A percentile compares a stretch with the other conserved stretches of the same genome.
Evolutionary conservation across 2,797 vertebrate species (phyloP).

Genomic region (Notoglanidium macrostoma): DNA sequence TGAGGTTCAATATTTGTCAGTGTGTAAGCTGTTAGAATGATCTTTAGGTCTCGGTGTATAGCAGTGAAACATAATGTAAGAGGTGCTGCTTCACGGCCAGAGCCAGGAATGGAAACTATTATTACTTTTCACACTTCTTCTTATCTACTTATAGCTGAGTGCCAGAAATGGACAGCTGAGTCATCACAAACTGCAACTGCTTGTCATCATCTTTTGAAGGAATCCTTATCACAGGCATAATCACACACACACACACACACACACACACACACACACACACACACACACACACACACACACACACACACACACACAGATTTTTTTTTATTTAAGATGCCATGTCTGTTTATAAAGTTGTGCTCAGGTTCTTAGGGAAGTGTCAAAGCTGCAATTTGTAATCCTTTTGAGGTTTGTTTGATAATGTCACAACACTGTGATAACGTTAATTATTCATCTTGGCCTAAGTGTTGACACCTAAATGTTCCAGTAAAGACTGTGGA

Average conservation of each 20-base stretch:
- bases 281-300: not conserved
- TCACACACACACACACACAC: not conserved
- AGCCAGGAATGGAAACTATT: constrained; percentile 40
- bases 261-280: not conserved
- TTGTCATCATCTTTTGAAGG: constrained; percentile 25
- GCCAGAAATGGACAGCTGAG: constrained; percentile 49
- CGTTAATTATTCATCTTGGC: not conserved
- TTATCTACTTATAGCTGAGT: constrained; percentile 42
- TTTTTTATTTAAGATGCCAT: not conserved
- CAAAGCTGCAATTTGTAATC: not conserved
- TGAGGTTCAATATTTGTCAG: not conserved
- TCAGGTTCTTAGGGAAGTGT: not conserved
- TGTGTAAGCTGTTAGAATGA: not conserved
- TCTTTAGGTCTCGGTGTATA: not conserved
- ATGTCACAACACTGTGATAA: not conserved
- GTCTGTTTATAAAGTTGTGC: constrained; percentile 1
- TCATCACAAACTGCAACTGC: constrained; percentile 25
- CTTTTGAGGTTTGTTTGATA: not conserved
- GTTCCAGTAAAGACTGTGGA: not conserved
- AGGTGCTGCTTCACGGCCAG: constrained; percentile 17
- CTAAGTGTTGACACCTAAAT: not conserved
- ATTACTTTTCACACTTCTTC: constrained; percentile 54
- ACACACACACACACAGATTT: not conserved
- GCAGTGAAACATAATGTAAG: constrained; percentile 12
- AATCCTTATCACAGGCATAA: constrained; percentile 9